Percentiles rank a stretch among this genome's conserved stretches.
phyloP scores from a whole-genome alignment of 2,113 vertebrate species.

The Butastur rufipennis region DNA sequence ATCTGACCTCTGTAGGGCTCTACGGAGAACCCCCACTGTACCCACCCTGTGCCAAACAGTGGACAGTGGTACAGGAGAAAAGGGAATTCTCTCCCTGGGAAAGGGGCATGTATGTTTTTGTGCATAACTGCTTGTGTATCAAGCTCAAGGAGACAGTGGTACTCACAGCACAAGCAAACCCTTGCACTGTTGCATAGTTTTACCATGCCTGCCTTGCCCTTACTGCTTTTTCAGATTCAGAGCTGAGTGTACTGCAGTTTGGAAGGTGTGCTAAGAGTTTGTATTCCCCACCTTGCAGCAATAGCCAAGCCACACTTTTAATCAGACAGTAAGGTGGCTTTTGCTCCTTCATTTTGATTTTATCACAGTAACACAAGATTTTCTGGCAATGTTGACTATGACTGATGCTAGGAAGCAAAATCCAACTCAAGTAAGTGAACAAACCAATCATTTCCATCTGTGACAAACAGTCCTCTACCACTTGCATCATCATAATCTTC shows the following conservation, averaged over 20 bases:
- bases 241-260: not conserved
- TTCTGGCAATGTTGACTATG: not conserved
- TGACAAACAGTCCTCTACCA: not conserved
- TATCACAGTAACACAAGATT: not conserved
- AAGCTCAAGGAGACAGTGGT: not conserved
- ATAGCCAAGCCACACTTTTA: not conserved
- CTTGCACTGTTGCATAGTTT: not conserved
- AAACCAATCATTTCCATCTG: not conserved
- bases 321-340: not conserved
- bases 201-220: not conserved
- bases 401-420: not conserved
- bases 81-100: not conserved
- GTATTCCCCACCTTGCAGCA: not conserved
- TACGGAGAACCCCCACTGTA: rapidly evolving
- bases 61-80: not conserved
- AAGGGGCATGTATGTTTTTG: not conserved
- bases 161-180: not conserved
- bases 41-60: not conserved
- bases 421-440: not conserved
- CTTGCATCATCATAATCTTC: not conserved
- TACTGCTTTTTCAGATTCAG: not conserved
- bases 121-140: not conserved
- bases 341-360: not conserved
- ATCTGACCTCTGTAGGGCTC: not conserved
- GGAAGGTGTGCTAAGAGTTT: not conserved